Percentiles rank a stretch among this genome's conserved stretches.
phyloP scores from a whole-genome alignment of 2,888 invertebrate genomes.

The Eledona agricola region DNA sequence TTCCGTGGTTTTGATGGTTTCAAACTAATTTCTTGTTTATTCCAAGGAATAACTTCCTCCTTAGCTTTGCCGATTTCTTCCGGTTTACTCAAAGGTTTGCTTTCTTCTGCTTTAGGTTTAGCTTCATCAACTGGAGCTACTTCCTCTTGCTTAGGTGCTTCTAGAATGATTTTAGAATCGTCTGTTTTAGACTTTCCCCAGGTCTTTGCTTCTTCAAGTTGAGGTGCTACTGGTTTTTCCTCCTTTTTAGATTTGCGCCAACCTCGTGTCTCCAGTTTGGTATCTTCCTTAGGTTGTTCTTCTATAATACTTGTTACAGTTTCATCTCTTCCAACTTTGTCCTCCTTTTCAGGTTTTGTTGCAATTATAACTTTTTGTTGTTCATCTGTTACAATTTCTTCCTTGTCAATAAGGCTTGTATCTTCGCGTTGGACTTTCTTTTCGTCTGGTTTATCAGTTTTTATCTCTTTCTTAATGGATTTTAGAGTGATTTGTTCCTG shows the following conservation, averaged over 20 bases:
- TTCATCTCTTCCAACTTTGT: slow-evolving; percentile 6
- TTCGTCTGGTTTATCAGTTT: slow-evolving; percentile 23
- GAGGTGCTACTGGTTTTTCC: slow-evolving; percentile 45
- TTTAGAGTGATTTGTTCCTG: slow-evolving; percentile 59
- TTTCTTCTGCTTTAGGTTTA: slow-evolving; percentile 13
- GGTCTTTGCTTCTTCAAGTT: slow-evolving; percentile 37
- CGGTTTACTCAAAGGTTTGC: slow-evolving; percentile 15
- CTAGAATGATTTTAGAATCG: neutral
- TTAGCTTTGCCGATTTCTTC: slow-evolving; percentile 43
- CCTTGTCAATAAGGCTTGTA: slow-evolving; percentile 13
- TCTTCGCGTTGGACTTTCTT: slow-evolving; percentile 18
- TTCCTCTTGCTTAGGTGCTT: slow-evolving; percentile 14
- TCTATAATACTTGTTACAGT: neutral
- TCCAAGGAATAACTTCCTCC: slow-evolving; percentile 63
- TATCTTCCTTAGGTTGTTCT: slow-evolving; percentile 14
- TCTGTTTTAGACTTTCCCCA: slow-evolving; percentile 9
- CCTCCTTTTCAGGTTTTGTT: slow-evolving; percentile 10
- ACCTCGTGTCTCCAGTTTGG: slow-evolving; percentile 8
- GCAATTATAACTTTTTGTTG: slow-evolving; percentile 5
- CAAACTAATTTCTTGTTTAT: slow-evolving; percentile 68
- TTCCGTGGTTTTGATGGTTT: slow-evolving; percentile 61
- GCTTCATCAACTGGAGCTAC: slow-evolving; percentile 48
- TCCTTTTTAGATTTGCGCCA: slow-evolving; percentile 43
- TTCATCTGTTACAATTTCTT: slow-evolving; percentile 22
- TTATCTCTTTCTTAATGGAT: slow-evolving; percentile 38